phyloP scores from a whole-genome alignment of 2,888 invertebrate genomes.

The Lasioglossum pauxillum region DNA sequence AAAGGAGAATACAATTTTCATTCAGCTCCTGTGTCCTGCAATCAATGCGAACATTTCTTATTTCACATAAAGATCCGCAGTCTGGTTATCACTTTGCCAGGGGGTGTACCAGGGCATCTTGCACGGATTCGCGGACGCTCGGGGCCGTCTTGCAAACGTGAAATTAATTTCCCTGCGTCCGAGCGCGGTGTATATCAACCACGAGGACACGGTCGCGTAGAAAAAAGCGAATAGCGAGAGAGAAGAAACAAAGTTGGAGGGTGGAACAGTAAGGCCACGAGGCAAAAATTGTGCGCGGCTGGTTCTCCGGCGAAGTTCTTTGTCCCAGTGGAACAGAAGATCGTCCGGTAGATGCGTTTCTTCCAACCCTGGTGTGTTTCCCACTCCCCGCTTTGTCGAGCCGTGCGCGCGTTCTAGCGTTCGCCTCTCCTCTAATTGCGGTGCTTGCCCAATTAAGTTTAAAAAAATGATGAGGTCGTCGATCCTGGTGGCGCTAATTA shows the following conservation, averaged over 20 bases:
- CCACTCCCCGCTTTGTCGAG: background rate
- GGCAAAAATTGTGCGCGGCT: slow-evolving; percentile 21
- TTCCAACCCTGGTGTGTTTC: background rate
- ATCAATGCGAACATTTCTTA: too few relatives aligned
- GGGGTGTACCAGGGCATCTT: slow-evolving; percentile 15
- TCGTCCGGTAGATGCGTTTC: slow-evolving; percentile 41
- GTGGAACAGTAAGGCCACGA: background rate
- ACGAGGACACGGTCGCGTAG: background rate
- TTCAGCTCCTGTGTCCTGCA: too few relatives aligned
- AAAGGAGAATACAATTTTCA: too few relatives aligned
- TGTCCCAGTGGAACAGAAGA: slow-evolving; percentile 47
- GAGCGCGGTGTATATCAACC: slow-evolving; percentile 27
- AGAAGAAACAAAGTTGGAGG: background rate
- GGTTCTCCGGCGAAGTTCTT: slow-evolving; percentile 38
- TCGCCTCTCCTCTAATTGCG: slow-evolving; percentile 56
- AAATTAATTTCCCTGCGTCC: slow-evolving; percentile 58
- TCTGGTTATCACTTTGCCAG: background rate
- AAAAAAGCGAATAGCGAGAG: background rate
- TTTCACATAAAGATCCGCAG: too few relatives aligned
- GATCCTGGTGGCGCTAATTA: slow-evolving; percentile 74
- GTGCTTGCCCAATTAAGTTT: slow-evolving; percentile 65
- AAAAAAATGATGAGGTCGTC: slow-evolving; percentile 62
- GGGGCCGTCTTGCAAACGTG: slow-evolving; percentile 46
- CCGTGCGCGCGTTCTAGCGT: background rate
- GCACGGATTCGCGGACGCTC: slow-evolving; percentile 39